Conservation (phyloP, 2,113 vertebrate species). For the Salvelinus fontinalis region DNA sequence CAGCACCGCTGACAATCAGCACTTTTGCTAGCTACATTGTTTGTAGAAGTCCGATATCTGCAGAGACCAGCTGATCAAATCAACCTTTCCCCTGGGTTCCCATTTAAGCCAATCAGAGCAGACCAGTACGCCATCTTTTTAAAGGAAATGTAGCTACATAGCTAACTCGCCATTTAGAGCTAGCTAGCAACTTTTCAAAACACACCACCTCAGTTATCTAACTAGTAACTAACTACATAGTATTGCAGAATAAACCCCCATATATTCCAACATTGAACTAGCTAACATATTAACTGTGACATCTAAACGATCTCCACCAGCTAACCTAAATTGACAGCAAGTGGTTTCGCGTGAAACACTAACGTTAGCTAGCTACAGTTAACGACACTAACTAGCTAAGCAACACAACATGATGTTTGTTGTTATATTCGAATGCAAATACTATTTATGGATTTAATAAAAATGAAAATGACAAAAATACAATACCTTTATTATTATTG, state of each 20-base stretch:
- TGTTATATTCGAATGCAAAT: too few relatives aligned
- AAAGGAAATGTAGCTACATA: constrained; percentile 3
- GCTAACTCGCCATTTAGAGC: not conserved
- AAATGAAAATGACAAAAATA: too few relatives aligned
- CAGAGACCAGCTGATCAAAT: constrained; percentile 68
- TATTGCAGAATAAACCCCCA: not conserved
- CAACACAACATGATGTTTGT: too few relatives aligned
- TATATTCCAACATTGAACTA: not conserved
- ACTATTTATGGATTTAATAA: too few relatives aligned
- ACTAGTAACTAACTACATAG: not conserved
- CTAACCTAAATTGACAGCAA: not conserved
- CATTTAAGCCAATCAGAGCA: constrained; percentile 53
- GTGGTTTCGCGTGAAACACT: too few relatives aligned
- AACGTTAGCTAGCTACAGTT: too few relatives aligned
- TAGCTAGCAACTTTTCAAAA: not conserved
- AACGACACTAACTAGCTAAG: too few relatives aligned
- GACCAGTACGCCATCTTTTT: constrained; percentile 39
- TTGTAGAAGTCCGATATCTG: constrained; percentile 56
- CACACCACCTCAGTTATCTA: not conserved
- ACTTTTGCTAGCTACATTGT: constrained; percentile 56
- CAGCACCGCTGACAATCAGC: constrained; percentile 36
- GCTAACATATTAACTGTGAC: not conserved
- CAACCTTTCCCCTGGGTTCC: constrained; percentile 28
- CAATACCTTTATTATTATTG: too few relatives aligned
- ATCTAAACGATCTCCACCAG: not conserved